These are phyloP conservation scores for Gasteruption jaculator DNA, from an alignment of 2,888 invertebrate species.

Conservation along the genomic window DNA sequence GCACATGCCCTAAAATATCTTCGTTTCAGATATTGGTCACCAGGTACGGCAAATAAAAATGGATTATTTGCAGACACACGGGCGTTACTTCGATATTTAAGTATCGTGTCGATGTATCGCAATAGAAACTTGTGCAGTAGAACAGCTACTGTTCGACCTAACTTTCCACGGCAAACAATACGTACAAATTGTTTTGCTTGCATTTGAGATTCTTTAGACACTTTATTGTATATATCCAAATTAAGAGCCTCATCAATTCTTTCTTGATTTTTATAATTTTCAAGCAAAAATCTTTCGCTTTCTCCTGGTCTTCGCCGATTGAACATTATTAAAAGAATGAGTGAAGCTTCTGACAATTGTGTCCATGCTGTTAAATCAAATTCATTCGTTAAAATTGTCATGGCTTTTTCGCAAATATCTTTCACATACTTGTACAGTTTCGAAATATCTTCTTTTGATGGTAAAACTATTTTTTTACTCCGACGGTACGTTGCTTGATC, in stretches of 20 bases:
- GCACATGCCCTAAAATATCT: slow-evolving; percentile 24
- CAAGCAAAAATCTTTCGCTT: slow-evolving; percentile 19
- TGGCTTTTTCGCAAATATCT: slow-evolving; percentile 10
- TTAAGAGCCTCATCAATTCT: slow-evolving; percentile 18
- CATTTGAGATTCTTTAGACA: slow-evolving; percentile 16
- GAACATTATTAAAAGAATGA: slow-evolving; percentile 22
- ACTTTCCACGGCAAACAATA: slow-evolving; percentile 22
- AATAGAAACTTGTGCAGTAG: slow-evolving; percentile 20
- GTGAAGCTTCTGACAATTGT: slow-evolving; percentile 12
- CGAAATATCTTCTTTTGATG: slow-evolving; percentile 16
- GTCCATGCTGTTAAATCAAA: slow-evolving; percentile 17
- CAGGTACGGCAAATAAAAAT: slow-evolving; percentile 14
- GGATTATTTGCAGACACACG: slow-evolving; percentile 17
- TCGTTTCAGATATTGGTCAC: slow-evolving; percentile 4
- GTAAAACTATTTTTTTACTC: slow-evolving; percentile 13
- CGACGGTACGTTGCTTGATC: slow-evolving; percentile 15
- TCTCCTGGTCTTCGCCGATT: slow-evolving; percentile 24
- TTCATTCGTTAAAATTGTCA: slow-evolving; percentile 6
- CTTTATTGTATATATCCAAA: slow-evolving; percentile 15
- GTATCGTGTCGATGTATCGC: slow-evolving; percentile 15
- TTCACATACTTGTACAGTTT: slow-evolving; percentile 13
- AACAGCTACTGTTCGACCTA: slow-evolving; percentile 23
- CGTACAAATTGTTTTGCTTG: slow-evolving; percentile 17
- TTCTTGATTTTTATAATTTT: slow-evolving; percentile 17
- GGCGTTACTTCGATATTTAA: slow-evolving; percentile 18